phyloP scores from a whole-genome alignment of 2,113 vertebrate genomes.

The Serinus canaria region DNA sequence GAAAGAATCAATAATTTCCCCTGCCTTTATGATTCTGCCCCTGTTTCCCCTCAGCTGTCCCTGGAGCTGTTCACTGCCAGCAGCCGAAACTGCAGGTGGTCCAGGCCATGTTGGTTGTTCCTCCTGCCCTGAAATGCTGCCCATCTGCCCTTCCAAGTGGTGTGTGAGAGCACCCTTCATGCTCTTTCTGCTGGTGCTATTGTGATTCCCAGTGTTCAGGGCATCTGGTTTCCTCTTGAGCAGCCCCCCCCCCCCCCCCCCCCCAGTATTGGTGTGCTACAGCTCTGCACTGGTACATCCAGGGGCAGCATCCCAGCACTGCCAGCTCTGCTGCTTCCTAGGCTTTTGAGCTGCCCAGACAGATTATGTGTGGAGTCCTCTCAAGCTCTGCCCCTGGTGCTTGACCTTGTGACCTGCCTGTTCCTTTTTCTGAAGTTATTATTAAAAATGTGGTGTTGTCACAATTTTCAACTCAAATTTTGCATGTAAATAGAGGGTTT shows the following conservation, averaged over 20 bases:
- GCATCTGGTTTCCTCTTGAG: background rate
- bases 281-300: accelerated
- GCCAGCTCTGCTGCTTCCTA: background rate
- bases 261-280: background rate
- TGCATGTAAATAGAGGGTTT: background rate
- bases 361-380: background rate
- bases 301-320: accelerated
- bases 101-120: background rate
- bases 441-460: background rate
- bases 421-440: background rate
- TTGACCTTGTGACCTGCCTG: background rate
- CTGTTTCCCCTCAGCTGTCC: background rate
- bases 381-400: background rate
- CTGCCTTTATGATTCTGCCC: background rate
- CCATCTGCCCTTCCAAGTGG: background rate
- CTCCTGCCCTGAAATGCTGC: accelerated
- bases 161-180: background rate
- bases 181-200: background rate
- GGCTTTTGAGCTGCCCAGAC: background rate
- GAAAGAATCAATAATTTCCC: background rate
- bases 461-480: background rate
- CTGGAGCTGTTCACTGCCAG: background rate
- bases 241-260: background rate
- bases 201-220: background rate
- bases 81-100: background rate